Evolutionary conservation across 1,140 invertebrate species (phyloP), one percentile per base, ranked within the genome.

Genomic region (Drosophila carrolli): DNA sequence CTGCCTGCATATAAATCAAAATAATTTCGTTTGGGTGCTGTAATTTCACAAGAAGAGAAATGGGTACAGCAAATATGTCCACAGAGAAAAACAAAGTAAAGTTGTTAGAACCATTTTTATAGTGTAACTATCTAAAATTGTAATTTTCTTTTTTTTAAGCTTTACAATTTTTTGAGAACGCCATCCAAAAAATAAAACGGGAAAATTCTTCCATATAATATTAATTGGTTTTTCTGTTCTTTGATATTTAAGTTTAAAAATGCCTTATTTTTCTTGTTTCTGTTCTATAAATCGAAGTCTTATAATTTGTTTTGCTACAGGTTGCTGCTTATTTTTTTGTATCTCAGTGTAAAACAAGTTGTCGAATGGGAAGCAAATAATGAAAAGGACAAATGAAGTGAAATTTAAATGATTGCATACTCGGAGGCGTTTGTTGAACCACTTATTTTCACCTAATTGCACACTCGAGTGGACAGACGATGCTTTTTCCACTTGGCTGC

Each of bases 371-470:
- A 27, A 10, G 10, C 38, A 62, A 84, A 77, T 85, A 83, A 82
- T 88, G 83, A 89, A 88, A 89, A 88, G 80, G 80, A 88, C 84
- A 88, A 88, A 88, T 88, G 84, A 88, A 88, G 80, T 88, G 84
- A 88, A 88, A 89, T 88, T 88, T 89, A 89, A 88, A 88, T 88
- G 84, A 88, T 88, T 88, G 84, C 84, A 89, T 89, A 88, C 80
- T 88, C 75, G 65, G 61, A 88, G 84, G 84, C 84, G 76, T 88
- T 89, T 88, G 76, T 72, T 78, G 81, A 88, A 88, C 84, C 84
- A 88, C 86, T 88, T 88, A 88, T 84, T 88, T 88, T 88, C 84
- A 89, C 84, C 84, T 88, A 88, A 88, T 88, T 88, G 84, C 84
- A 89, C 84, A 88, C 84, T 88, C 84, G 76, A 88, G 80, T 89